Evolutionary conservation across 2,888 invertebrate species (phyloP).

Genomic region (Zygothrica quintamaculata): DNA sequence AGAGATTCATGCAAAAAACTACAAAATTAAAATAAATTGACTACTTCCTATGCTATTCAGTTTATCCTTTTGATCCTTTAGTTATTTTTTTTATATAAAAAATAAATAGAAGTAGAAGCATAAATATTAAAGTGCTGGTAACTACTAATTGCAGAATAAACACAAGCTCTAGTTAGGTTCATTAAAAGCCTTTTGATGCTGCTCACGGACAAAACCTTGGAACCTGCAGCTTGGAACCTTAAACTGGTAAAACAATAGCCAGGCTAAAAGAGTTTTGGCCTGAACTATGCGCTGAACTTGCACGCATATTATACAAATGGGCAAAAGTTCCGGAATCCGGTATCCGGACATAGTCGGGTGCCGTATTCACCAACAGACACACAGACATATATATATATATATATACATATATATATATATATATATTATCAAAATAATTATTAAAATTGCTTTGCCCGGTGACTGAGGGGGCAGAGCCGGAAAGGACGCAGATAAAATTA

Average conservation of each 20-base stretch:
- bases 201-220: slow-evolving; percentile 22
- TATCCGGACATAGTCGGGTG: slow-evolving; percentile 16
- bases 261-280: no score
- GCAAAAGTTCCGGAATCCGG: slow-evolving; percentile 18
- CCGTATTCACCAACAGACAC: slow-evolving; percentile 4
- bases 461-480: slow-evolving; percentile 12
- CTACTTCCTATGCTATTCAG: no score
- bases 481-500: slow-evolving; percentile 29
- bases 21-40: no score
- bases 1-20: no score
- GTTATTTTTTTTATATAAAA: slow-evolving; percentile 8
- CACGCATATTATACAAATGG: slow-evolving; percentile 22
- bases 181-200: slow-evolving; percentile 45
- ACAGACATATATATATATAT: slow-evolving; percentile 11
- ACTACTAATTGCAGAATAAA: slow-evolving; percentile 27
- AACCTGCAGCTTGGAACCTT: slow-evolving; percentile 22
- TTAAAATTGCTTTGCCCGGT: slow-evolving; percentile 69
- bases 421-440: slow-evolving; percentile 73
- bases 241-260: slow-evolving; percentile 35
- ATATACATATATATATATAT: slow-evolving; percentile 21
- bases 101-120: background rate
- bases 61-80: no score
- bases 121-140: slow-evolving; percentile 20
- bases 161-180: slow-evolving; percentile 11
- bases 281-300: background rate